Conservation (phyloP, 2,797 vertebrate genomes). For the Columba guinea region DNA sequence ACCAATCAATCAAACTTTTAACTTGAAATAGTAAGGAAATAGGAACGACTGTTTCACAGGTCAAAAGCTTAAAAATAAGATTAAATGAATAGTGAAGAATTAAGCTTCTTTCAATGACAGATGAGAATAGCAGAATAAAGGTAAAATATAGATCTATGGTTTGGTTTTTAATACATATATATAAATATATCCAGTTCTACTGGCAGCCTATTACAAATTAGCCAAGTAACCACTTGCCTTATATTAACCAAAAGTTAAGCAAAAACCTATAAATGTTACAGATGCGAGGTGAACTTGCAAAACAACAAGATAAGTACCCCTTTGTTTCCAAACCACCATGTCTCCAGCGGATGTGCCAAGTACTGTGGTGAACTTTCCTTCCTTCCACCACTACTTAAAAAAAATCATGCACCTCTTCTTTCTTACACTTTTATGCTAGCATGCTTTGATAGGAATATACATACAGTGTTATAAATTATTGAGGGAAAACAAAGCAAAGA, state of each 20-base stretch:
- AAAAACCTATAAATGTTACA: neutral
- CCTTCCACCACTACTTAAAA: neutral
- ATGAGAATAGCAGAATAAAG: neutral
- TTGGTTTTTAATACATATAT: neutral
- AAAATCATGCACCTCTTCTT: neutral
- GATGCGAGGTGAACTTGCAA: neutral
- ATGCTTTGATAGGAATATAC: neutral
- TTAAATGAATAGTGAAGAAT: neutral
- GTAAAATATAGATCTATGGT: neutral
- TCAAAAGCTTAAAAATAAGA: neutral
- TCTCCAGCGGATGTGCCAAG: accelerated
- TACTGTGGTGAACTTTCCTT: neutral
- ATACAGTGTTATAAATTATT: neutral
- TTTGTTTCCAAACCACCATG: neutral
- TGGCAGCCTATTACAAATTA: neutral
- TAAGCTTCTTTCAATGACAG: neutral
- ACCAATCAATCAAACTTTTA: neutral
- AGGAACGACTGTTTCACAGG: neutral
- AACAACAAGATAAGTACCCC: neutral
- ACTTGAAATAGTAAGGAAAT: neutral
- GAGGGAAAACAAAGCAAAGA: neutral
- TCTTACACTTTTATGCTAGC: neutral
- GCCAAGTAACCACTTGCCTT: neutral
- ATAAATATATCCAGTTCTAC: neutral
- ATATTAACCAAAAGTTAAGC: neutral